Evolutionary conservation across 2,113 vertebrate species (phyloP).

Genomic region (Pseudois nayaur): DNA sequence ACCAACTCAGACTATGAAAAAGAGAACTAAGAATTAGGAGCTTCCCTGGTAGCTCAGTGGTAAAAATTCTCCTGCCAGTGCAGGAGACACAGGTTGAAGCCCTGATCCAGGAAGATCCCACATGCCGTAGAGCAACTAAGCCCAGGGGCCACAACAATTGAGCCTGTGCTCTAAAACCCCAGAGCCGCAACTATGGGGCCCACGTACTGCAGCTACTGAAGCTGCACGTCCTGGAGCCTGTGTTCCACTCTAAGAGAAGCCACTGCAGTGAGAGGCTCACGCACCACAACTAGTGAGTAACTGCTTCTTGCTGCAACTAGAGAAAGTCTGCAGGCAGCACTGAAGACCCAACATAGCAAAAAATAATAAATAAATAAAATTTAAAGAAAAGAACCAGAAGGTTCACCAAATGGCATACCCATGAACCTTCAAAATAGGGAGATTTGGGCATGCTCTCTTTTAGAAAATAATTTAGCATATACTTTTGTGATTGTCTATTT

Average conservation of each 20-base stretch:
- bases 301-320: accelerated
- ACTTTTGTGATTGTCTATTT: not conserved
- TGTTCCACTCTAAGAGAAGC: not conserved
- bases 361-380: not conserved
- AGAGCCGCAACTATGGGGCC: not conserved
- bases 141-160: accelerated
- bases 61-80: not conserved
- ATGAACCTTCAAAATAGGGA: not conserved
- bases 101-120: not conserved
- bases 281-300: not conserved
- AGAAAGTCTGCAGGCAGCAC: not conserved
- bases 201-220: not conserved
- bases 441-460: not conserved
- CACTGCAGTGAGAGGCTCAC: not conserved
- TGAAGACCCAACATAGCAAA: not conserved
- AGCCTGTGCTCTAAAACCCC: not conserved
- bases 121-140: not conserved
- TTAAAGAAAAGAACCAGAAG: not conserved
- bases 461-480: not conserved
- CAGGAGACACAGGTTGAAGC: not conserved
- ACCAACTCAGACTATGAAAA: not conserved
- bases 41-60: not conserved
- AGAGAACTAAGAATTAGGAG: not conserved
- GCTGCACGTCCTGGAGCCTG: not conserved
- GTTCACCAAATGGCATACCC: not conserved